Evolutionary conservation across 2,888 invertebrate species (phyloP).

Genomic region (Parasteatoda lunata): DNA sequence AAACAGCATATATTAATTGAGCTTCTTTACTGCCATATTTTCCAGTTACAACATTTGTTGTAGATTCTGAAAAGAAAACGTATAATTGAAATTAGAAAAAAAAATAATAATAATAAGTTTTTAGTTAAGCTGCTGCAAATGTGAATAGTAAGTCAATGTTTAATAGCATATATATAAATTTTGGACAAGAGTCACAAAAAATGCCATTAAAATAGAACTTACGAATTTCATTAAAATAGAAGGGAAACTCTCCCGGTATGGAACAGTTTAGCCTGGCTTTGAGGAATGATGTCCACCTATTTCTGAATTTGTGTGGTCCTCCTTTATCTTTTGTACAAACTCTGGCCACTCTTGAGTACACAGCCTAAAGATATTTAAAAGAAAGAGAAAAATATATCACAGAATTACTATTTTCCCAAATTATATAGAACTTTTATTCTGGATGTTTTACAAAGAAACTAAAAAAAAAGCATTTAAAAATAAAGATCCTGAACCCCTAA

Average conservation of each 20-base stretch:
- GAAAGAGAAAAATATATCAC: background rate
- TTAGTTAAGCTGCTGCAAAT: background rate
- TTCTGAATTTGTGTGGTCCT: slow-evolving; percentile 86
- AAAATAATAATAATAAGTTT: background rate
- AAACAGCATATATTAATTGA: slow-evolving; percentile 93
- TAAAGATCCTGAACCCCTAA: no score
- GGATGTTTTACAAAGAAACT: no score
- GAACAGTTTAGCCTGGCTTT: slow-evolving; percentile 92
- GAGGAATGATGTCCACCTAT: slow-evolving; percentile 71
- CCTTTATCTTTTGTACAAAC: slow-evolving; percentile 96
- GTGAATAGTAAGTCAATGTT: no score
- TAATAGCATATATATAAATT: no score
- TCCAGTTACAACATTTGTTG: slow-evolving; percentile 89
- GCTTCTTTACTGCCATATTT: slow-evolving; percentile 83
- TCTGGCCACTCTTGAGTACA: slow-evolving; percentile 94
- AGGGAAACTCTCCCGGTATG: slow-evolving; percentile 95
- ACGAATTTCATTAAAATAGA: slow-evolving; percentile 96
- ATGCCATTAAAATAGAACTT: slow-evolving; percentile 78
- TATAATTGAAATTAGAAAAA: background rate
- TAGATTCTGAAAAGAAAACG: slow-evolving; percentile 82
- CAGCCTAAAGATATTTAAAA: slow-evolving; percentile 78
- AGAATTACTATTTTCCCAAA: background rate
- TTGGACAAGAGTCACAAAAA: no score
- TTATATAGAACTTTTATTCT: no score
- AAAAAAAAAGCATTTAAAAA: no score